Evolutionary conservation across 2,113 vertebrate species (phyloP).

Genomic region (Tenrec ecaudatus): DNA sequence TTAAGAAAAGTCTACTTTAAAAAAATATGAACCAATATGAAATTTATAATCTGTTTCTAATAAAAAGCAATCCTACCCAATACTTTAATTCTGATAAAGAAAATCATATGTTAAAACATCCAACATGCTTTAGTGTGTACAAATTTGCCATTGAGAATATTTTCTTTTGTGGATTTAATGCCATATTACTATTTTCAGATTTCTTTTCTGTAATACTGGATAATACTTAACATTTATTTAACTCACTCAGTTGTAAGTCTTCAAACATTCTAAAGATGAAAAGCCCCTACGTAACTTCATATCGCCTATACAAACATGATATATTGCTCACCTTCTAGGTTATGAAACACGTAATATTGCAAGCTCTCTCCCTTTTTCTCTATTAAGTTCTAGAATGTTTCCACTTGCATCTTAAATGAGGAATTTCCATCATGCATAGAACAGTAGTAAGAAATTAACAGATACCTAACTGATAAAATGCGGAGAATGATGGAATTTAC

Average conservation of each 20-base stretch:
- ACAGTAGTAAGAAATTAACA: not conserved
- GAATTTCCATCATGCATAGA: not conserved
- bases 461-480: slow-evolving; percentile 7
- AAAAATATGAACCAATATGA: not conserved
- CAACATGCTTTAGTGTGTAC: not conserved
- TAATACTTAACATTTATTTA: slow-evolving; percentile 59
- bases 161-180: slow-evolving; percentile 47
- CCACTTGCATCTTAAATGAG: not conserved
- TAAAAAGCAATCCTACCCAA: not conserved
- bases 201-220: slow-evolving; percentile 34
- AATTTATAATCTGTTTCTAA: not conserved
- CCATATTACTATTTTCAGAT: not conserved
- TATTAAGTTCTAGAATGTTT: not conserved
- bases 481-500: not conserved
- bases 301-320: slow-evolving; percentile 4
- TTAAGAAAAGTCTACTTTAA: not conserved
- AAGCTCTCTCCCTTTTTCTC: slow-evolving; percentile 30
- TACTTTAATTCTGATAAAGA: slow-evolving; percentile 17
- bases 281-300: slow-evolving; percentile 39
- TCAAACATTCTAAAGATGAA: slow-evolving; percentile 12
- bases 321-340: not conserved
- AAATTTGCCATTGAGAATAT: slow-evolving; percentile 11
- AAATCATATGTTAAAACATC: not conserved
- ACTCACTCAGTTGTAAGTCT: slow-evolving; percentile 18
- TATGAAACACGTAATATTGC: not conserved